phyloP scores from a whole-genome alignment of 1,140 invertebrate genomes.

The Papilio polyxenes region DNA sequence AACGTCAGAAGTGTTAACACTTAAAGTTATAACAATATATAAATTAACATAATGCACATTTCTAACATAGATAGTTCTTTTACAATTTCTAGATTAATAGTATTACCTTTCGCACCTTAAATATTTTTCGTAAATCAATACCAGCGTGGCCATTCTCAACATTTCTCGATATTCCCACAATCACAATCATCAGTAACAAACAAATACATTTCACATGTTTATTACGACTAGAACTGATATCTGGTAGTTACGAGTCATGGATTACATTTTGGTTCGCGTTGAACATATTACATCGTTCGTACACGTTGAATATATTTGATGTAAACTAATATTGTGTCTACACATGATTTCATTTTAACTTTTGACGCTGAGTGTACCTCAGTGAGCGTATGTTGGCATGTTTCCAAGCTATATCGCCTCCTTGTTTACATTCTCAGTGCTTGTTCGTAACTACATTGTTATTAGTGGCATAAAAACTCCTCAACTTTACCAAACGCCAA shows the following conservation, averaged over 20 bases:
- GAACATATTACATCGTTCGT: no score
- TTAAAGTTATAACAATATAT: neutral
- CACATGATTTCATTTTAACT: neutral
- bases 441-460: conserved; percentile 19
- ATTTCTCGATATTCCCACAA: neutral
- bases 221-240: no score
- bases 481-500: neutral
- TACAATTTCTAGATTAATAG: neutral
- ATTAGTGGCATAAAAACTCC: neutral
- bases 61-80: neutral
- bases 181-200: no score
- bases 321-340: neutral
- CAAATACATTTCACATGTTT: no score
- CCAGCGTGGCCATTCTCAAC: neutral
- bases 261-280: no score
- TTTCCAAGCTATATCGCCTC: conserved; percentile 9
- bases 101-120: no score
- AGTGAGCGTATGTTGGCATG: neutral
- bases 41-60: neutral
- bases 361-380: conserved; percentile 13
- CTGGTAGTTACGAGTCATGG: no score
- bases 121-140: neutral
- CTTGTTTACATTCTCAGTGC: conserved; percentile 15
- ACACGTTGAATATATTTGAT: neutral
- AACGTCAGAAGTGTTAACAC: neutral